A percentile compares a stretch with the other conserved stretches of the same genome.
phyloP scores from a whole-genome alignment of 2,113 vertebrate species.

The Fregata magnificens region DNA sequence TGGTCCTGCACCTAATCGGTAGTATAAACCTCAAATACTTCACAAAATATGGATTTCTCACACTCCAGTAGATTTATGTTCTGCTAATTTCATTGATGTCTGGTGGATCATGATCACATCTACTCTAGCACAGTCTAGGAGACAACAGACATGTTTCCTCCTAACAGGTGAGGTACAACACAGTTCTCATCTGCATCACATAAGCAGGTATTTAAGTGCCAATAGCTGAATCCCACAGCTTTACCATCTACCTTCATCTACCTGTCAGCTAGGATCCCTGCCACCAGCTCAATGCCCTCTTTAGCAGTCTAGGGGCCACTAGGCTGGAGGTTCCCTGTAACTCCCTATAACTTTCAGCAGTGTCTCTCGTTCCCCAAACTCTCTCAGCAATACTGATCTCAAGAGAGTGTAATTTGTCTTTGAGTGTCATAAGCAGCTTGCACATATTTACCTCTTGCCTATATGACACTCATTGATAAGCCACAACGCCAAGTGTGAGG shows the following conservation, averaged over 20 bases:
- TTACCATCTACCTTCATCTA: neutral
- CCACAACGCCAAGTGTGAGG: neutral
- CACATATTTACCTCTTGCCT: neutral
- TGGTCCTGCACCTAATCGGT: neutral
- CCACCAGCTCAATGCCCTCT: neutral
- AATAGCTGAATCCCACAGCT: neutral
- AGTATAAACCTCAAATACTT: neutral
- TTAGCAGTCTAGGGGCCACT: neutral
- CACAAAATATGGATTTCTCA: neutral
- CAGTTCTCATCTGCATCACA: neutral
- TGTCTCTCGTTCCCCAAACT: neutral
- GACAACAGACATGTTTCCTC: neutral
- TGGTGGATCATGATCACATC: neutral
- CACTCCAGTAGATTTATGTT: neutral
- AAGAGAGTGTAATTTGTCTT: neutral
- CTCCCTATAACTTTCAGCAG: neutral
- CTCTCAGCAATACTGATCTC: no score
- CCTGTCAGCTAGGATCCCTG: neutral
- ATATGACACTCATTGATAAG: neutral
- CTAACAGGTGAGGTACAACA: neutral
- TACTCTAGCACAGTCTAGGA: neutral
- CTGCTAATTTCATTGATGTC: neutral
- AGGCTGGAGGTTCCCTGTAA: neutral
- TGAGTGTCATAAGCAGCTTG: neutral
- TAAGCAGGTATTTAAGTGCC: neutral